Evolutionary conservation across 2,113 vertebrate species (phyloP).

Genomic region (Aviceda subcristata): DNA sequence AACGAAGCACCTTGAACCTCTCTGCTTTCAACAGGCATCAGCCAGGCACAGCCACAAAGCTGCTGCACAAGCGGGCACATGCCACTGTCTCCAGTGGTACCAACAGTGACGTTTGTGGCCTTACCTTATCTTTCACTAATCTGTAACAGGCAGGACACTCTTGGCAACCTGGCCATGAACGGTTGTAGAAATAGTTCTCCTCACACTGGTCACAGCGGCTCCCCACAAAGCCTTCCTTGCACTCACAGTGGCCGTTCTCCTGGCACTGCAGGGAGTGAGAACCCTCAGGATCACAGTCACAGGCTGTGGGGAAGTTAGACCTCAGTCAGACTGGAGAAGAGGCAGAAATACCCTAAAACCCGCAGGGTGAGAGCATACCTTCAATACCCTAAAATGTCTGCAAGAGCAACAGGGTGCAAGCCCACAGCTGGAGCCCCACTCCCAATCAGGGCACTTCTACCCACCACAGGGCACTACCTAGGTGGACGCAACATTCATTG

Average conservation of each 20-base stretch:
- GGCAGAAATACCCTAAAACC: not conserved
- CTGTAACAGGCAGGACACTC: constrained; percentile 95
- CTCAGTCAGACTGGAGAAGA: not conserved
- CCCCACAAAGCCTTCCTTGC: constrained; percentile 91
- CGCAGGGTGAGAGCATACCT: not conserved
- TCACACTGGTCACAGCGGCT: constrained; percentile 93
- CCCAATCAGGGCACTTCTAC: rapidly evolving
- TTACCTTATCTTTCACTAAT: constrained; percentile 93
- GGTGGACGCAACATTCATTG: too few relatives aligned
- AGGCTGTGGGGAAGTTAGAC: constrained; percentile 75
- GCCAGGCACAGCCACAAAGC: rapidly evolving
- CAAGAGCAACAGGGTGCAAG: not conserved
- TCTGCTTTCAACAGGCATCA: not conserved
- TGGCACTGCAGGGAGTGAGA: constrained; percentile 85
- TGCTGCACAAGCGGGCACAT: rapidly evolving
- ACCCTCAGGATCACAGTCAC: constrained; percentile 93
- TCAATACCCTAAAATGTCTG: not conserved
- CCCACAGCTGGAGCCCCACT: not conserved
- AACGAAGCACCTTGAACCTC: not conserved
- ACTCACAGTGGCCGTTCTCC: constrained; percentile 86
- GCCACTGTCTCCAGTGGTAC: not conserved
- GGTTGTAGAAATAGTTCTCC: constrained; percentile 98
- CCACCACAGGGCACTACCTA: not conserved
- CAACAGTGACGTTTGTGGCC: not conserved
- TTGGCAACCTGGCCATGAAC: constrained; percentile 89